Percentiles rank a stretch among this genome's conserved stretches.
These are phyloP conservation scores for Andrena bicolor DNA, from an alignment of 2,888 invertebrate genomes.

Conservation along the genomic window DNA sequence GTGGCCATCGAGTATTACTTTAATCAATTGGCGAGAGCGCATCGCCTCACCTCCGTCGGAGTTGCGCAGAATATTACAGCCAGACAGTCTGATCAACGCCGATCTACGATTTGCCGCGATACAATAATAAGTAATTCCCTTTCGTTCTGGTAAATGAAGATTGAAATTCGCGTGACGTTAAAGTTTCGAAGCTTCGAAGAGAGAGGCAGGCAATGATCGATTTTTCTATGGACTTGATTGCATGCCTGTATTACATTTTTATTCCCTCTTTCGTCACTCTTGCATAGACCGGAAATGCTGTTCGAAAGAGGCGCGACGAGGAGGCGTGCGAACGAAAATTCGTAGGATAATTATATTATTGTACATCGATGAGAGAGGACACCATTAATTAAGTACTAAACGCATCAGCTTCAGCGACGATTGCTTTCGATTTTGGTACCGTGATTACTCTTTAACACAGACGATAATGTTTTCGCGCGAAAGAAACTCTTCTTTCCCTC, in stretches of 20 bases:
- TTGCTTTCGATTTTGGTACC: conserved; percentile 50
- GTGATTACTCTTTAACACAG: conserved; percentile 30
- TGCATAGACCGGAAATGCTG: conserved; percentile 1
- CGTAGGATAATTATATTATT: conserved; percentile 20
- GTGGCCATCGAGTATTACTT: conserved; percentile 8
- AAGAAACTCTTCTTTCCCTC: neutral
- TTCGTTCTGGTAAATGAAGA: neutral
- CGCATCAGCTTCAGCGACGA: conserved; percentile 13
- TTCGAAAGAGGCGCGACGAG: neutral
- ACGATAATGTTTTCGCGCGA: conserved; percentile 25
- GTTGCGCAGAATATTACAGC: neutral
- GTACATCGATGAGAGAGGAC: conserved; percentile 16
- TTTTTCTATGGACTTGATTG: neutral
- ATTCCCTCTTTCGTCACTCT: neutral
- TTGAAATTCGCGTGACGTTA: neutral
- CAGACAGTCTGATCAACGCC: neutral
- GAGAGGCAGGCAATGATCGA: neutral
- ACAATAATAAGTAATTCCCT: neutral
- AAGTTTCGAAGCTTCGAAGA: neutral
- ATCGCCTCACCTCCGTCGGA: neutral
- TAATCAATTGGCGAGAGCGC: conserved; percentile 4
- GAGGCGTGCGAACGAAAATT: conserved; percentile 20
- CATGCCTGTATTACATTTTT: neutral
- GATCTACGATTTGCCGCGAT: neutral
- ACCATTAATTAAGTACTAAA: conserved; percentile 38